Conservation (phyloP, 2,888 invertebrate species). For the Diplolepis rosae region DNA sequence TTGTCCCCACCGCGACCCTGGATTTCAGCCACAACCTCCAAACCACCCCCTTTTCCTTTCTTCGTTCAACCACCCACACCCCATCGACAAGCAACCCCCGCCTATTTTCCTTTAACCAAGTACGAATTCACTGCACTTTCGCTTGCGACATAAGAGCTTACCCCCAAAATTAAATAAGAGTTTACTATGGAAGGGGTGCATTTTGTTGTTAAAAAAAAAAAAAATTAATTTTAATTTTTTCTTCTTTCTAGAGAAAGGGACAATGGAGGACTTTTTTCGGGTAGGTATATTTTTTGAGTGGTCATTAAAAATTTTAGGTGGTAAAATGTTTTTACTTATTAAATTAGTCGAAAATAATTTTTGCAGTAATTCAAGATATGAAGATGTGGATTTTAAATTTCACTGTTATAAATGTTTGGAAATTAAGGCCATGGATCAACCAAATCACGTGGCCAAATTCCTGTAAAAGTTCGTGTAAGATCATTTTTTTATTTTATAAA, state of each 20-base stretch:
- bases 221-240: neutral
- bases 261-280: neutral
- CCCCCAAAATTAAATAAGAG: conserved; percentile 7
- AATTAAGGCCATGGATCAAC: too few relatives aligned
- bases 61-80: conserved; percentile 32
- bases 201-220: conserved; percentile 9
- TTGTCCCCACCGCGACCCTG: conserved; percentile 48
- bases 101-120: conserved; percentile 34
- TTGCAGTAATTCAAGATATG: too few relatives aligned
- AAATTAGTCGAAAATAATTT: too few relatives aligned
- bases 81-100: conserved; percentile 27
- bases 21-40: conserved; percentile 35
- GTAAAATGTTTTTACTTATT: too few relatives aligned
- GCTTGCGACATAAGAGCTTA: conserved; percentile 1
- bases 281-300: neutral
- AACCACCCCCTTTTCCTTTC: conserved; percentile 38
- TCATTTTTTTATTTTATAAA: too few relatives aligned
- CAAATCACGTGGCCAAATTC: too few relatives aligned
- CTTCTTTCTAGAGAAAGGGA: neutral
- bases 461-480: too few relatives aligned
- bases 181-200: neutral
- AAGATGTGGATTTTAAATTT: too few relatives aligned
- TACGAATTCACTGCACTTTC: neutral
- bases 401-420: too few relatives aligned
- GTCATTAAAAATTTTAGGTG: neutral